Evolutionary conservation across 1,140 invertebrate species (phyloP), one percentile per base, ranked within the genome.

Genomic region (Hylaeus volcanicus): DNA sequence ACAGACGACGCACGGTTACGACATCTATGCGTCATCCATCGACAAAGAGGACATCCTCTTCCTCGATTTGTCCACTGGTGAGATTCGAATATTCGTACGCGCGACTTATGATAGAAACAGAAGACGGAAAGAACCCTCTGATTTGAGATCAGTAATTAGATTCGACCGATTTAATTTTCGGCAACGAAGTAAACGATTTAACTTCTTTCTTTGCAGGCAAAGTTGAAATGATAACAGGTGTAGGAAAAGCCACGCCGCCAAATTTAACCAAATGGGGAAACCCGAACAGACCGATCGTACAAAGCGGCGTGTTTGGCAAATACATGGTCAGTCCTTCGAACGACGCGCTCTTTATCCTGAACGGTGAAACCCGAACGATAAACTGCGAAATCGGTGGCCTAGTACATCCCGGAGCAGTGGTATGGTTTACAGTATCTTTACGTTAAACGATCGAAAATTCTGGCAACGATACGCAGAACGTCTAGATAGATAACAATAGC

Each of bases 151-250:
- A 26, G 26, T 26, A 26, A 26, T 26, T 26, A 26, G 26, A 26
- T 45, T 45, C 45, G 5, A 51, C 4, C 1, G 8, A 51, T 51
- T 51, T 51, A 51, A 9, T 1, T 74, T 8, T 39, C 41, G 8
- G 14, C 11, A 2, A 3, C 6, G 45, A 37, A 5, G n/a, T 72
- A 51, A 71, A 65, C 43, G 69, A 39, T 1, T 43, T 56, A 26
- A 26, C 5, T 63, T 9, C 70, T 14, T 75, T 26, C 41, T 2
- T 72, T 69, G 37, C 88, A 95, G 95, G 95, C 9, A 96, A 97
- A 94, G 96, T 97, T 9, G 96, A 97, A 90, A 96, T 97, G 93
- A 96, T 97, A 79, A 96, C 96, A 3, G 96, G 96, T 45, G 96
- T 96, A 5, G 96, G 96, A 3, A 94, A 94, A 87, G 95, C 96